Evolutionary conservation across 2,888 invertebrate species (phyloP).

Genomic region (Tholera decimalis): DNA sequence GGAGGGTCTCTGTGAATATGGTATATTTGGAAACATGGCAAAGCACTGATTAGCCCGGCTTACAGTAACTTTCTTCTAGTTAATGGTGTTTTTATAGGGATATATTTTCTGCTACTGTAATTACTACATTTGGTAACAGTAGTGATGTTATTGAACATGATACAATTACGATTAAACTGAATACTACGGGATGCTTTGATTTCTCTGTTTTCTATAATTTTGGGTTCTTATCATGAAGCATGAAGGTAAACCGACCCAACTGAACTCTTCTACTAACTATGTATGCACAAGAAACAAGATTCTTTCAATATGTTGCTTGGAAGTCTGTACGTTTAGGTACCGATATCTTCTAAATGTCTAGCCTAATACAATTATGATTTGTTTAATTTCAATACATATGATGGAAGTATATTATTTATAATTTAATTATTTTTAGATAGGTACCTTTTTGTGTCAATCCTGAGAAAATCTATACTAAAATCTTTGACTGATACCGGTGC

Average conservation of each 20-base stretch:
- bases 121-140: neutral
- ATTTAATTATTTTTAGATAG: too few relatives aligned
- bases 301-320: too few relatives aligned
- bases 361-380: too few relatives aligned
- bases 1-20: neutral
- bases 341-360: too few relatives aligned
- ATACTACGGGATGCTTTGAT: neutral
- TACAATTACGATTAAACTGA: neutral
- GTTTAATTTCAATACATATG: too few relatives aligned
- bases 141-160: neutral
- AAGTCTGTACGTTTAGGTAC: too few relatives aligned
- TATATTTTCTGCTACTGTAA: neutral
- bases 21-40: neutral
- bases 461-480: neutral
- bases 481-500: neutral
- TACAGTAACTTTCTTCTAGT: conserved; percentile 2
- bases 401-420: too few relatives aligned
- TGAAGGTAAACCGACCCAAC: too few relatives aligned
- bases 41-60: neutral
- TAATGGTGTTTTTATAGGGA: neutral
- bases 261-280: too few relatives aligned
- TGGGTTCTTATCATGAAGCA: too few relatives aligned
- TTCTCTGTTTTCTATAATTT: too few relatives aligned
- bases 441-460: neutral
- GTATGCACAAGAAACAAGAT: too few relatives aligned